Percentiles rank a stretch among this genome's conserved stretches.
Conservation (phyloP, 2,797 vertebrate species). For the Rhinichthys osculus region DNA sequence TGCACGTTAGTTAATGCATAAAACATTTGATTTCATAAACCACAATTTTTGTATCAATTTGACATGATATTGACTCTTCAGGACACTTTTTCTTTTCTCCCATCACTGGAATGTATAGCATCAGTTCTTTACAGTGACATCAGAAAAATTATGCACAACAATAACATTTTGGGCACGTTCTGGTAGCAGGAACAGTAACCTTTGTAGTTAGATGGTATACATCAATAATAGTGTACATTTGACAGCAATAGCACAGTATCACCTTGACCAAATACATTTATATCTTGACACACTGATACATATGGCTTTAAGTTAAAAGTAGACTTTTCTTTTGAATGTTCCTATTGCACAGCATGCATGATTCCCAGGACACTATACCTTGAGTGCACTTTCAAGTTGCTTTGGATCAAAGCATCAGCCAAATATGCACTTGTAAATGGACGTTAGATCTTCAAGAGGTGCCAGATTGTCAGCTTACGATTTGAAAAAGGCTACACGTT, state of each 20-base stretch:
- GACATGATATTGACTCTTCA: not conserved
- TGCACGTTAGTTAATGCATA: constrained; percentile 10
- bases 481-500: not conserved
- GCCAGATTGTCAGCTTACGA: not conserved
- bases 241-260: constrained; percentile 4
- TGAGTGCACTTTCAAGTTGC: not conserved
- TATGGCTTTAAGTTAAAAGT: constrained; percentile 5
- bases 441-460: not conserved
- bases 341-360: constrained; percentile 9
- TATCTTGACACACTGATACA: not conserved
- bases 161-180: not conserved
- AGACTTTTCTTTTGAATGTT: not conserved
- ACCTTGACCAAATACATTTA: constrained; percentile 7
- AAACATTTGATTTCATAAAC: constrained; percentile 15
- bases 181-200: not conserved
- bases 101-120: not conserved
- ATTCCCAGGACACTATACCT: not conserved
- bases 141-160: not conserved
- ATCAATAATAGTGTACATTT: constrained; percentile 5
- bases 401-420: not conserved
- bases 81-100: not conserved
- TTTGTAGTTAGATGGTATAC: constrained; percentile 9
- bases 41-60: constrained; percentile 16
- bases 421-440: not conserved
- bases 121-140: constrained; percentile 5